Evolutionary conservation across 2,888 invertebrate genomes (phyloP).

Genomic region (Habroteleia sp.): DNA sequence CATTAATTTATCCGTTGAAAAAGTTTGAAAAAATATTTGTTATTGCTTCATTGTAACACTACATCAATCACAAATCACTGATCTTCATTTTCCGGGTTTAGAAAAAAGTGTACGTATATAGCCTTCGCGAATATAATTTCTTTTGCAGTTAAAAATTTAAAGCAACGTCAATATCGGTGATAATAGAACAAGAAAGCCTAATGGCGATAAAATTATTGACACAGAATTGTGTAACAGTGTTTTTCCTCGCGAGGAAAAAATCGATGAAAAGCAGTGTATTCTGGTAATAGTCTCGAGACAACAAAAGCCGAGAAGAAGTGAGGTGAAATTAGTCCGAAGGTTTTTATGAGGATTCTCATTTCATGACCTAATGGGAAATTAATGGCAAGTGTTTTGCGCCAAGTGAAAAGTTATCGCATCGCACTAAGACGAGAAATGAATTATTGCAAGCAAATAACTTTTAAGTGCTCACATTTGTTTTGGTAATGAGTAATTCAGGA

Average conservation of each 20-base stretch:
- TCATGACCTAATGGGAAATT: constrained; percentile 55
- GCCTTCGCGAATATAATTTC: too few relatives aligned
- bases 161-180: not conserved
- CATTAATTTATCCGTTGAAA: too few relatives aligned
- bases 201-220: constrained; percentile 26
- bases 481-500: constrained; percentile 23
- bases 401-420: constrained; percentile 50
- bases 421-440: constrained; percentile 35
- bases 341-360: constrained; percentile 55
- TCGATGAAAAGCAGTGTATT: constrained; percentile 35
- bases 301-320: constrained; percentile 44
- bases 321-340: constrained; percentile 43
- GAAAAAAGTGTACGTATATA: too few relatives aligned
- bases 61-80: too few relatives aligned
- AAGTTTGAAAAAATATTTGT: too few relatives aligned
- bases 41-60: too few relatives aligned
- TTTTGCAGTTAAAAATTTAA: not conserved
- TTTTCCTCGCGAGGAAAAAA: constrained; percentile 29
- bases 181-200: constrained; percentile 9
- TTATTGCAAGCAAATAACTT: constrained; percentile 46
- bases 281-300: constrained; percentile 36
- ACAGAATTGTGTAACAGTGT: constrained; percentile 19
- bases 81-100: too few relatives aligned
- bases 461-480: constrained; percentile 34
- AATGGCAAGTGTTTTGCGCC: constrained; percentile 49